Percentiles rank a stretch among this genome's conserved stretches.
phyloP scores from a whole-genome alignment of 2,113 vertebrate genomes.

The Tachysurus vachellii region DNA sequence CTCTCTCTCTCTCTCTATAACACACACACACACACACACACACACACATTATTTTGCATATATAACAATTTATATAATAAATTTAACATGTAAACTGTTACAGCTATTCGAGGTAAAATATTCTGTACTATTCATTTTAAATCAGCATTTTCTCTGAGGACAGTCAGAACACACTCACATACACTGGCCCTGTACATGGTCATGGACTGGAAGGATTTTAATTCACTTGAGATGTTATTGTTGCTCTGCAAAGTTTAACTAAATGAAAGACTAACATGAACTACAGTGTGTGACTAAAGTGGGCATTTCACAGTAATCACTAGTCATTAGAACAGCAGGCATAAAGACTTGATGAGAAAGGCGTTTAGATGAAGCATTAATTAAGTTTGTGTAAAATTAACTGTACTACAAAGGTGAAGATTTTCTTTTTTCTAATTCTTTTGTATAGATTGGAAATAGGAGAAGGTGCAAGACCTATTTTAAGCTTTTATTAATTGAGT shows the following conservation, averaged over 20 bases:
- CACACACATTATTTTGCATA: conserved; percentile 6
- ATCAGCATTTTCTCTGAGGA: not conserved
- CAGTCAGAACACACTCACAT: not conserved
- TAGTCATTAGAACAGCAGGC: not conserved
- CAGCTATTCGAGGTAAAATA: not conserved
- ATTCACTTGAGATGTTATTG: not conserved
- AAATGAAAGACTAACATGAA: not conserved
- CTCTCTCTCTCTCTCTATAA: too few species aligned
- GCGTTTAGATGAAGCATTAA: not conserved
- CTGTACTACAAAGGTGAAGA: not conserved
- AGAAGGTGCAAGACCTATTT: not conserved
- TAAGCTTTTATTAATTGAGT: too few species aligned
- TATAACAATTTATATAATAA: not conserved
- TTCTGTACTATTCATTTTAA: not conserved
- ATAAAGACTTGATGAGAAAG: not conserved
- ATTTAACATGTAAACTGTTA: not conserved
- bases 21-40: conserved; percentile 3
- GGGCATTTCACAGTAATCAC: not conserved
- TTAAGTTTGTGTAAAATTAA: not conserved
- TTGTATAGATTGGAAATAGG: not conserved
- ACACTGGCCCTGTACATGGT: too few species aligned
- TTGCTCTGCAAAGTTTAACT: not conserved
- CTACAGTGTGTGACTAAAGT: not conserved
- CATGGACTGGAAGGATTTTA: too few species aligned
- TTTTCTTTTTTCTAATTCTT: not conserved